phyloP scores from a whole-genome alignment of 92 coral and sea anemone genomes.

The Palythoa grandis region DNA sequence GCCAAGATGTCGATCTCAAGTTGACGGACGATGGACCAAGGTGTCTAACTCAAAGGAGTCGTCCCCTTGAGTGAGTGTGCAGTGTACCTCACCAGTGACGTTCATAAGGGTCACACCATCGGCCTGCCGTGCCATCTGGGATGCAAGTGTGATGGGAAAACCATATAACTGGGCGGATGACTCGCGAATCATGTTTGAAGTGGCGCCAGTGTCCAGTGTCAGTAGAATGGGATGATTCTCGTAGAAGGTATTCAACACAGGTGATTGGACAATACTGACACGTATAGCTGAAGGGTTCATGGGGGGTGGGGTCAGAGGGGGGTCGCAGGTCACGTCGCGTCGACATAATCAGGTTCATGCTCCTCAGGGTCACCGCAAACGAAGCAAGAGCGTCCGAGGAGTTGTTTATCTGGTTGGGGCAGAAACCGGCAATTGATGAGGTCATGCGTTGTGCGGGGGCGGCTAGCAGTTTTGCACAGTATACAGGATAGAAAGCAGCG shows the following conservation, averaged over 20 bases:
- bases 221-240: conserved; percentile 45
- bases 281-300: conserved; percentile 12
- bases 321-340: background rate
- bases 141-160: conserved; percentile 52
- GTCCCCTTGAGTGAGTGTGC: conserved; percentile 48
- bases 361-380: conserved; percentile 19
- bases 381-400: conserved; percentile 23
- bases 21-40: conserved; percentile 21
- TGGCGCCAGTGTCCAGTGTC: conserved; percentile 60
- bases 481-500: conserved; percentile 30
- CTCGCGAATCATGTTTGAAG: conserved; percentile 47
- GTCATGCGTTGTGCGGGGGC: conserved; percentile 31
- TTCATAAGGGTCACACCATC: conserved; percentile 67
- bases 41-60: conserved; percentile 49
- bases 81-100: conserved; percentile 56
- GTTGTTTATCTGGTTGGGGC: conserved; percentile 24
- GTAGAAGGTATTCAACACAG: conserved; percentile 44
- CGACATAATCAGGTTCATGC: conserved; percentile 1
- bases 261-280: conserved; percentile 38
- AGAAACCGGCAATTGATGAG: conserved; percentile 31
- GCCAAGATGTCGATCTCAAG: too few relatives aligned
- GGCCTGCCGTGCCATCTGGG: conserved; percentile 67
- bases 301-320: conserved; percentile 2
- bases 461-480: conserved; percentile 52
- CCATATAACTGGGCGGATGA: conserved; percentile 54